These are phyloP conservation scores for Tenualosa ilisha DNA, from an alignment of 2,797 vertebrate species.

Conservation along the genomic window DNA sequence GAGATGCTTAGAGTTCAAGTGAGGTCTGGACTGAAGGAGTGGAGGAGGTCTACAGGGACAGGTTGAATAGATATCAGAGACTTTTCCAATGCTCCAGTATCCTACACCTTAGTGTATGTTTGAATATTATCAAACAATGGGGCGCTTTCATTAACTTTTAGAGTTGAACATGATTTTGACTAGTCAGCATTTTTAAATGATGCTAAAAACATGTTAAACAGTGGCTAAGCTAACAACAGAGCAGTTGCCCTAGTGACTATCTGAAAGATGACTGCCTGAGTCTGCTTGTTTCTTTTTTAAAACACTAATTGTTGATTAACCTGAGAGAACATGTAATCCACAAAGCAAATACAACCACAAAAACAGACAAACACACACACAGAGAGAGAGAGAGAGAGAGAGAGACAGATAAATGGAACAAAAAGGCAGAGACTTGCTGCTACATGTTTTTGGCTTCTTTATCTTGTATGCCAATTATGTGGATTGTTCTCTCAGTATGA, in stretches of 20 bases:
- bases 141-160: too few species aligned
- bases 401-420: slow-evolving; percentile 5
- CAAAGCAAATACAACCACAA: neutral
- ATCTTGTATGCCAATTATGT: neutral
- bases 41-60: neutral
- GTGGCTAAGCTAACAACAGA: too few species aligned
- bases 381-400: too few species aligned
- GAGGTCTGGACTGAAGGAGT: neutral
- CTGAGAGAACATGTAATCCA: neutral
- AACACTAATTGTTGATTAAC: neutral
- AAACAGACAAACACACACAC: neutral
- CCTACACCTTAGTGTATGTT: neutral
- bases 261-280: neutral
- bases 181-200: too few species aligned
- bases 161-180: too few species aligned
- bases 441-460: neutral
- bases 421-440: neutral
- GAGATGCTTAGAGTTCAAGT: neutral
- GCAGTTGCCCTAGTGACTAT: neutral
- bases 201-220: too few species aligned
- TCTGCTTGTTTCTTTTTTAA: neutral
- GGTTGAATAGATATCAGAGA: neutral
- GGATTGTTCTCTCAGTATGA: neutral
- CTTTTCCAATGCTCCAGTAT: neutral
- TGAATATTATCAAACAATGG: neutral